These are phyloP conservation scores for Melanitta fusca DNA, from an alignment of 2,797 vertebrate species.

Conservation along the genomic window DNA sequence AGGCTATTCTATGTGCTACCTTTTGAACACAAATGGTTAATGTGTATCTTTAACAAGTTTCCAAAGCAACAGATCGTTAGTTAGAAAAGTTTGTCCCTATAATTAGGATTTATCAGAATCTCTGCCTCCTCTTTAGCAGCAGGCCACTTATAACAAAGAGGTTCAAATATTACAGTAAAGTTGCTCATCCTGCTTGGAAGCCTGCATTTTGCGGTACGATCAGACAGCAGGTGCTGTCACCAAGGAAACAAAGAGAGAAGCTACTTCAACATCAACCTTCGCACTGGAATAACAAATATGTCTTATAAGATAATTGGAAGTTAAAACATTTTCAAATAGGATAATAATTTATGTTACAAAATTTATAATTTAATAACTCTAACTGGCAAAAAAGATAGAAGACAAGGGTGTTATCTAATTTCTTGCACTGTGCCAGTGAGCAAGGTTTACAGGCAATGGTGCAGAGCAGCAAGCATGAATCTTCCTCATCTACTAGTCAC, in stretches of 20 bases:
- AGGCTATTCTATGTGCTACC: not conserved
- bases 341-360: slow-evolving; percentile 47
- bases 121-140: not conserved
- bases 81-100: not conserved
- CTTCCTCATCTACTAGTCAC: not conserved
- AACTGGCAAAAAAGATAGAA: not conserved
- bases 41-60: not conserved
- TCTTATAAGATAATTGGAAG: slow-evolving; percentile 7
- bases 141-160: not conserved
- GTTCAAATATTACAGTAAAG: not conserved
- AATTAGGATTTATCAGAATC: not conserved
- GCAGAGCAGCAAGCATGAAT: not conserved
- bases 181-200: not conserved
- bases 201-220: not conserved
- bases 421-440: not conserved
- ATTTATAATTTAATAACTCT: slow-evolving; percentile 52
- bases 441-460: not conserved
- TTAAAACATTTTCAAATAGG: slow-evolving; percentile 51
- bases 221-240: slow-evolving; percentile 36
- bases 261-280: slow-evolving; percentile 10
- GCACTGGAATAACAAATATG: slow-evolving; percentile 32
- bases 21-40: slow-evolving; percentile 9
- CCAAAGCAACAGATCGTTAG: not conserved
- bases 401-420: not conserved
- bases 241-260: slow-evolving; percentile 70